Conservation (phyloP, 2,797 vertebrate genomes). For the Tangara arthus region DNA sequence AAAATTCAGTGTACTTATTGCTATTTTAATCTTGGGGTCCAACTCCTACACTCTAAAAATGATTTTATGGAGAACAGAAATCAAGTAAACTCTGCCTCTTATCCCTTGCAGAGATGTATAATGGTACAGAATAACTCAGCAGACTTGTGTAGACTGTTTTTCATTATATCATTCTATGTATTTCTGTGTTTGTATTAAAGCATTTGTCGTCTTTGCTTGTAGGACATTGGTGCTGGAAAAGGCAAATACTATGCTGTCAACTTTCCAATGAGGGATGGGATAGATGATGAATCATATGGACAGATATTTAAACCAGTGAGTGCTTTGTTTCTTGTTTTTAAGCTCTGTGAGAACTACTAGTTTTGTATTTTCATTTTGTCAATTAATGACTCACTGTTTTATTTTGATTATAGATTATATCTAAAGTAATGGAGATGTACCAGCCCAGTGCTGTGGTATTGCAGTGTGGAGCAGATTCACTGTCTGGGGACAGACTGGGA, state of each 20-base stretch:
- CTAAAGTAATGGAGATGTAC: constrained; percentile 90
- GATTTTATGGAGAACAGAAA: background rate
- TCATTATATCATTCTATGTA: background rate
- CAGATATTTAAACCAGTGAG: constrained; percentile 92
- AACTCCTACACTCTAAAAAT: background rate
- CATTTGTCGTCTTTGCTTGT: background rate
- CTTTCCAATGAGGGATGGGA: constrained; percentile 91
- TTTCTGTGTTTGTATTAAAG: background rate
- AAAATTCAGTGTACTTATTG: background rate
- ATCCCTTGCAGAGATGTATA: background rate
- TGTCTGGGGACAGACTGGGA: constrained; percentile 85
- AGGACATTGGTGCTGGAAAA: constrained; percentile 95
- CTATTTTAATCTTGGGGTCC: background rate
- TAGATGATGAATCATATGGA: constrained; percentile 90
- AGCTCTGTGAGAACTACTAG: background rate
- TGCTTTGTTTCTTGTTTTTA: background rate
- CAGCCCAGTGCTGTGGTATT: constrained; percentile 86
- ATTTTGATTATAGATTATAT: constrained; percentile 78
- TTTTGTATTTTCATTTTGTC: background rate
- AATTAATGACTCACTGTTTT: background rate
- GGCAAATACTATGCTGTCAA: constrained; percentile 95
- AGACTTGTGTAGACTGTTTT: background rate
- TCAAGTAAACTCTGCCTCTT: background rate
- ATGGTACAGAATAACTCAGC: background rate
- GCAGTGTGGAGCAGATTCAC: constrained; percentile 86